Conservation (phyloP, 2,888 invertebrate species). For the Biston stratarius region DNA sequence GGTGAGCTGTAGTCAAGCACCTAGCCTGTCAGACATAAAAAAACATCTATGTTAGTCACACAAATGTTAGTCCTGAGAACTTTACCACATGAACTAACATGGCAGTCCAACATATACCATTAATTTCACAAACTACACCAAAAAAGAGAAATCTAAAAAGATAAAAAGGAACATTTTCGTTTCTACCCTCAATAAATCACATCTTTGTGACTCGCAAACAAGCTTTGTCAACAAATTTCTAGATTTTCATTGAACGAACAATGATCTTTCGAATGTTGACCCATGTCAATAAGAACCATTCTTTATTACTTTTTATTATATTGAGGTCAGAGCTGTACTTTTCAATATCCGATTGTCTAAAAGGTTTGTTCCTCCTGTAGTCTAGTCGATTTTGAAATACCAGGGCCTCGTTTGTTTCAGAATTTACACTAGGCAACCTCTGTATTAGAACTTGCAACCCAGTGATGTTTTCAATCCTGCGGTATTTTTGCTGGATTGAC, state of each 20-base stretch:
- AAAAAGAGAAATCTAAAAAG: conserved; percentile 3
- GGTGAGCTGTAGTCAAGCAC: too few relatives aligned
- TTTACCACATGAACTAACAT: too few relatives aligned
- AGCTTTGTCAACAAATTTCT: conserved; percentile 20
- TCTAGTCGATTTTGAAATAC: neutral
- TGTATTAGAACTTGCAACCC: too few relatives aligned
- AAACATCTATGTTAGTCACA: too few relatives aligned
- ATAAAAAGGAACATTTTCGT: conserved; percentile 2
- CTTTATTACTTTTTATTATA: conserved; percentile 12
- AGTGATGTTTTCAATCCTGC: too few relatives aligned
- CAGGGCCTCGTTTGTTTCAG: too few relatives aligned
- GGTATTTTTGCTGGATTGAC: too few relatives aligned
- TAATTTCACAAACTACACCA: neutral
- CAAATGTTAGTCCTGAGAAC: too few relatives aligned
- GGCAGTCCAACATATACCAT: too few relatives aligned
- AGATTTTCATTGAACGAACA: conserved; percentile 14
- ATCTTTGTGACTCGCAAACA: conserved; percentile 13
- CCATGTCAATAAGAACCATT: conserved; percentile 3
- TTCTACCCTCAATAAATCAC: conserved; percentile 13
- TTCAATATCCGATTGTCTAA: neutral
- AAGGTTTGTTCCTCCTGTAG: too few relatives aligned
- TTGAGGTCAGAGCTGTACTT: neutral
- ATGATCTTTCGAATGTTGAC: conserved; percentile 14
- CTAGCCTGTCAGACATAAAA: too few relatives aligned
- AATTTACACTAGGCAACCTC: too few relatives aligned